These are phyloP conservation scores for Drosophila jambulina DNA, from an alignment of 1,140 invertebrate species.

Conservation along the genomic window DNA sequence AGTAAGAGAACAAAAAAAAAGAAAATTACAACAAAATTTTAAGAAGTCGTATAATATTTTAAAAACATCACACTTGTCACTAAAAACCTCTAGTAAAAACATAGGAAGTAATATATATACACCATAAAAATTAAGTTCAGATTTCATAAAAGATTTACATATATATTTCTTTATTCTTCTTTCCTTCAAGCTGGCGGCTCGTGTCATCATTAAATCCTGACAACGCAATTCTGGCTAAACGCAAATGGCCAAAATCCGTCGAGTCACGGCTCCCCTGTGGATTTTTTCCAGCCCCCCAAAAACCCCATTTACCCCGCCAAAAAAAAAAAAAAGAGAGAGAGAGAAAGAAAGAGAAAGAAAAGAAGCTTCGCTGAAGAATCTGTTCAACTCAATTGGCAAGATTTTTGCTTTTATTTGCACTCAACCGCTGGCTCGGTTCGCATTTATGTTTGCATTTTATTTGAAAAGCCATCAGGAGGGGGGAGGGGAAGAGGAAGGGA, in stretches of 20 bases:
- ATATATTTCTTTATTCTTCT: not conserved
- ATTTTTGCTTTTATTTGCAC: constrained; percentile 76
- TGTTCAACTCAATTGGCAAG: constrained; percentile 69
- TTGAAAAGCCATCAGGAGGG: constrained; percentile 64
- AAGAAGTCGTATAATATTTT: not conserved
- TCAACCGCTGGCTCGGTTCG: constrained; percentile 56
- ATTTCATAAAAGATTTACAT: constrained; percentile 14
- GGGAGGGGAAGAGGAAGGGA: constrained; percentile 18
- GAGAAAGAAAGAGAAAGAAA: not conserved
- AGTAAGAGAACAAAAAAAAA: not conserved
- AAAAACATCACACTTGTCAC: not conserved
- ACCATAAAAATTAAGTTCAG: not conserved
- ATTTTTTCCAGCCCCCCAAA: constrained; percentile 4
- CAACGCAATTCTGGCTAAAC: constrained; percentile 70
- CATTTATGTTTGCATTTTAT: constrained; percentile 77
- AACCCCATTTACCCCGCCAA: not conserved
- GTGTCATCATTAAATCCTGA: constrained; percentile 75
- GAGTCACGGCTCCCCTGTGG: constrained; percentile 45
- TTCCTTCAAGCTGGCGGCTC: constrained; percentile 19
- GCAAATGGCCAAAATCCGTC: constrained; percentile 57
- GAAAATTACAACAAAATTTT: too few relatives aligned
- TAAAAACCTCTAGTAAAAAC: not conserved
- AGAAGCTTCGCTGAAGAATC: constrained; percentile 23
- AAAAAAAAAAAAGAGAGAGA: not conserved
- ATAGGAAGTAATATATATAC: not conserved